phyloP scores from a whole-genome alignment of 2,113 vertebrate genomes.

The Bos indicus region DNA sequence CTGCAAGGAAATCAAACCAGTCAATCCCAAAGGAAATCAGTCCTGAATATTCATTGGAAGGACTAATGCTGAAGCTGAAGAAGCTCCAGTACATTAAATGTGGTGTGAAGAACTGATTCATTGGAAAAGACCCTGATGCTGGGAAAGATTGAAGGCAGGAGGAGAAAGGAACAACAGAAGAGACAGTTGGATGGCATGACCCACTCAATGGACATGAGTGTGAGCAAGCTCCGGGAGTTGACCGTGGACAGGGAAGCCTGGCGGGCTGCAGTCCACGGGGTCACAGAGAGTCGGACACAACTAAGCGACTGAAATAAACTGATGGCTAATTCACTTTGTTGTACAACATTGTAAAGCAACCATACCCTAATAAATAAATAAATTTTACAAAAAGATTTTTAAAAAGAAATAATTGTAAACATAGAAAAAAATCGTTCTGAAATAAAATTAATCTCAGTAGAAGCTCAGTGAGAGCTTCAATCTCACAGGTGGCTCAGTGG shows the following conservation, averaged over 20 bases:
- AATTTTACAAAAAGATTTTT: not conserved
- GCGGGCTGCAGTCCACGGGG: not conserved
- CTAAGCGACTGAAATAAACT: not conserved
- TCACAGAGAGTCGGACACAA: not conserved
- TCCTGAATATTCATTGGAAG: not conserved
- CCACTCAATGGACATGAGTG: not conserved
- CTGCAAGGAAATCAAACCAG: not conserved
- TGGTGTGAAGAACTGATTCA: not conserved
- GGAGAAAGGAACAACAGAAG: not conserved
- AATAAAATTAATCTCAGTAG: not conserved
- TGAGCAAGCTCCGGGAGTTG: not conserved
- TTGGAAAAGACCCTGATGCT: not conserved
- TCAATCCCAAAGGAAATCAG: not conserved
- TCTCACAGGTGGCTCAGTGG: not conserved
- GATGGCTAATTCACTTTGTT: not conserved
- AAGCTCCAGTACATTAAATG: not conserved
- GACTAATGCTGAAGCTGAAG: not conserved
- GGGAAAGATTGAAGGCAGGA: not conserved
- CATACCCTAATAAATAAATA: not conserved
- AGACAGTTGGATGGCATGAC: not conserved
- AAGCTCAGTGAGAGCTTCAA: not conserved
- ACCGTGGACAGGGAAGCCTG: not conserved
- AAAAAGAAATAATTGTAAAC: not conserved
- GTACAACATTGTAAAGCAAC: not conserved
- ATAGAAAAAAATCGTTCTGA: not conserved